Conservation (phyloP, 2,113 vertebrate species). For the Salvelinus namaycush region DNA sequence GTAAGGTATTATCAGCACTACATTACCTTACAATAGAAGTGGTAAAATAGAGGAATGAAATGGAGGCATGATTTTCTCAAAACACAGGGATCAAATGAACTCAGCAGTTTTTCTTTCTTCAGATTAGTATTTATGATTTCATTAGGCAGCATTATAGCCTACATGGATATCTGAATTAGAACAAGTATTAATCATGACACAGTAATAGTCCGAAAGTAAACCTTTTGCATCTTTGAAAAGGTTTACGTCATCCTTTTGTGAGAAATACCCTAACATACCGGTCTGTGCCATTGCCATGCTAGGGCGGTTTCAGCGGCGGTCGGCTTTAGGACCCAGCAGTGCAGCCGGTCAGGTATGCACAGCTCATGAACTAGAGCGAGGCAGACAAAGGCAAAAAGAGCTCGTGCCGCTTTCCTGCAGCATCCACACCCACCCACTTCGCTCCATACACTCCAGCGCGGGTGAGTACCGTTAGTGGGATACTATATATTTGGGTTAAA, state of each 20-base stretch:
- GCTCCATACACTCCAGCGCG: slow-evolving; percentile 64
- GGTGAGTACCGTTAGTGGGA: slow-evolving; percentile 59
- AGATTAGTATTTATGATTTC: too few species aligned
- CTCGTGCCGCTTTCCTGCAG: slow-evolving; percentile 71
- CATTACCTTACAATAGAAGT: too few species aligned
- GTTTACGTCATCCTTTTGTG: slow-evolving; percentile 14
- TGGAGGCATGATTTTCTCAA: too few species aligned
- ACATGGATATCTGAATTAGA: too few species aligned
- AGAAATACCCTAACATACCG: slow-evolving; percentile 15
- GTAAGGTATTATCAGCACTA: too few species aligned
- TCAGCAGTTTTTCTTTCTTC: too few species aligned
- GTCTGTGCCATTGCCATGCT: neutral
- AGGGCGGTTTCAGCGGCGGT: slow-evolving; percentile 45
- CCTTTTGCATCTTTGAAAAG: neutral
- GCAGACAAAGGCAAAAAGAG: slow-evolving; percentile 72
- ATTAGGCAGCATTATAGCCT: too few species aligned
- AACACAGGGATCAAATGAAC: neutral
- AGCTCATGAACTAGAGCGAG: slow-evolving; percentile 53
- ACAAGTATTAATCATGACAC: too few species aligned
- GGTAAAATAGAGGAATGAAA: too few species aligned
- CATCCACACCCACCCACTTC: slow-evolving; percentile 65
- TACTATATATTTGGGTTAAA: slow-evolving; percentile 12
- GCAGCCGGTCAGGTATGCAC: slow-evolving; percentile 55
- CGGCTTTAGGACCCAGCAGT: slow-evolving; percentile 76
- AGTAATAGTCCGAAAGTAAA: neutral